These are phyloP conservation scores for Coptotermes formosanus DNA, from an alignment of 1,140 invertebrate species.

Conservation along the genomic window DNA sequence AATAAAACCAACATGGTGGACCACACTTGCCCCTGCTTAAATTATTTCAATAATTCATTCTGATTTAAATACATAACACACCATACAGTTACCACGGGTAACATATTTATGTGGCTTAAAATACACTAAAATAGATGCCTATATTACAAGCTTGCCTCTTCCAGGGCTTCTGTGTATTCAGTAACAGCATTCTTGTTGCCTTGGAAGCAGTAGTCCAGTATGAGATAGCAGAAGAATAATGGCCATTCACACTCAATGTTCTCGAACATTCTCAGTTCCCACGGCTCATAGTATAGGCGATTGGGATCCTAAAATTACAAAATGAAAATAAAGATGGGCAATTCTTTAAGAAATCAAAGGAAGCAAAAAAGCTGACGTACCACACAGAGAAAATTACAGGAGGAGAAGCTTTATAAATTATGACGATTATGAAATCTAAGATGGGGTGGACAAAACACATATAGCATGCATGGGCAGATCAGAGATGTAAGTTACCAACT, in stretches of 20 bases:
- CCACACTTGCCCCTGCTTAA: too few species aligned
- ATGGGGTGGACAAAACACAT: too few species aligned
- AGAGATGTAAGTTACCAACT: too few species aligned
- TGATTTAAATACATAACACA: too few species aligned
- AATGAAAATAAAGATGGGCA: too few species aligned
- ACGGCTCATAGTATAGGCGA: conserved; percentile 96
- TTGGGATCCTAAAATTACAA: conserved; percentile 65
- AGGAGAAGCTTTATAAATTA: not conserved
- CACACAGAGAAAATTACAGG: not conserved
- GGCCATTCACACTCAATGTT: conserved; percentile 99
- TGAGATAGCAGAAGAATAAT: conserved; percentile 94
- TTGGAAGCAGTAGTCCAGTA: conserved; percentile 92
- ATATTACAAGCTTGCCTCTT: conserved; percentile 52
- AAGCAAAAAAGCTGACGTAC: not conserved
- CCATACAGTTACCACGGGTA: too few species aligned
- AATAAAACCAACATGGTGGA: too few species aligned
- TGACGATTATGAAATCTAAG: too few species aligned
- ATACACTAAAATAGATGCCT: too few species aligned
- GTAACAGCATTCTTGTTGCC: conserved; percentile 73
- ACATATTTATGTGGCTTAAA: too few species aligned
- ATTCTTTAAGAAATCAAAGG: not conserved
- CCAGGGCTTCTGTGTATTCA: conserved; percentile 71
- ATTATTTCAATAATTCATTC: too few species aligned
- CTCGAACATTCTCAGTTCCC: conserved; percentile 97
- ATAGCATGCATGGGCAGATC: too few species aligned